Evolutionary conservation across 1,140 invertebrate genomes (phyloP).

Genomic region (Laupala kohalensis): DNA sequence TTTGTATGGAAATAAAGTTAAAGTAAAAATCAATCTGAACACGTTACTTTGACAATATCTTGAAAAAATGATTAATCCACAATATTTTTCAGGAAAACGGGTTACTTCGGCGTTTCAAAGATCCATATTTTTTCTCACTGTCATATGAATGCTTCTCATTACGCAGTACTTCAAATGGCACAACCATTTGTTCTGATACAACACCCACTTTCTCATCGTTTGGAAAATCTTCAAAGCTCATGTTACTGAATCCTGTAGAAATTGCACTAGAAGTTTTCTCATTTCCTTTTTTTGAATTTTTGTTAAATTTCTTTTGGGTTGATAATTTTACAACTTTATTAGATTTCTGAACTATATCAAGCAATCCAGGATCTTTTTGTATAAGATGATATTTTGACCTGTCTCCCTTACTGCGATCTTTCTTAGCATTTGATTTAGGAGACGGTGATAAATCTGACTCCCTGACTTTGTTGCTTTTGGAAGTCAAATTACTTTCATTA

Average conservation of each 20-base stretch:
- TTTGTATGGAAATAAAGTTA: not conserved
- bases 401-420: conserved; percentile 30
- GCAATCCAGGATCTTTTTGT: conserved; percentile 25
- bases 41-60: not conserved
- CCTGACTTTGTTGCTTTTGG: not conserved
- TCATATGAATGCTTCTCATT: conserved; percentile 31
- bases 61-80: not conserved
- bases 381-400: conserved; percentile 41
- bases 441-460: not conserved
- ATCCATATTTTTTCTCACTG: conserved; percentile 45
- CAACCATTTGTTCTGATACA: not conserved
- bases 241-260: conserved; percentile 53
- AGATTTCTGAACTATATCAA: not conserved
- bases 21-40: no score
- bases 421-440: conserved; percentile 23
- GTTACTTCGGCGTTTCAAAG: conserved; percentile 49
- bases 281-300: conserved; percentile 1
- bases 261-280: conserved; percentile 18
- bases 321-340: conserved; percentile 2
- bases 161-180: conserved; percentile 49
- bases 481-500: not conserved
- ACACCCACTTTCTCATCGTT: conserved; percentile 41
- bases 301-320: not conserved
- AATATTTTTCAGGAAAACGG: conserved; percentile 41
- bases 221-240: conserved; percentile 67